Evolutionary conservation across 1,140 invertebrate species (phyloP).

Genomic region (Orussus abietinus): DNA sequence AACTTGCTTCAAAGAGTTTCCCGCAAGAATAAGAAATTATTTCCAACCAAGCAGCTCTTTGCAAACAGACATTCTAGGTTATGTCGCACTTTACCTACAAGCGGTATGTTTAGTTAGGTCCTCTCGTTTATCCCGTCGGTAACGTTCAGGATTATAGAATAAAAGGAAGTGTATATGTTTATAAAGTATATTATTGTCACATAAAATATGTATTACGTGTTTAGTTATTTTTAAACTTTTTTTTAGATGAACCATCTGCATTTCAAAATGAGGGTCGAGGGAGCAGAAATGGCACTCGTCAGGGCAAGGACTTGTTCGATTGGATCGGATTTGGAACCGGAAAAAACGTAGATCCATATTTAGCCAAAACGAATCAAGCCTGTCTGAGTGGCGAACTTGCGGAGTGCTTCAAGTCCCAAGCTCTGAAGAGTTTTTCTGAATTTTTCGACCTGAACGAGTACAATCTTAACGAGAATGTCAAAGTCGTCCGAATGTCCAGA

Average conservation of each 20-base stretch:
- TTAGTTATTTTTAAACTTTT: too few species aligned
- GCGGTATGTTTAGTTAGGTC: too few species aligned
- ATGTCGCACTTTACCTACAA: too few species aligned
- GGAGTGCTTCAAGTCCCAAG: slow-evolving; percentile 76
- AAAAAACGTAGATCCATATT: slow-evolving; percentile 69
- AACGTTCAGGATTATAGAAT: slow-evolving; percentile 1
- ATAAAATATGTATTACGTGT: too few species aligned
- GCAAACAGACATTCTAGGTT: too few species aligned
- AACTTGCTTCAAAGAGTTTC: too few species aligned
- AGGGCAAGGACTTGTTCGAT: slow-evolving; percentile 65
- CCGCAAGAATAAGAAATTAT: too few species aligned
- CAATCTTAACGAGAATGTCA: slow-evolving; percentile 64
- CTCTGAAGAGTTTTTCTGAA: slow-evolving; percentile 67
- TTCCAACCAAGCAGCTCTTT: too few species aligned
- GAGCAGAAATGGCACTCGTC: slow-evolving; percentile 34
- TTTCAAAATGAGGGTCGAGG: slow-evolving; percentile 19
- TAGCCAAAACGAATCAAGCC: slow-evolving; percentile 65
- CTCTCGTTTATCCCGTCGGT: slow-evolving; percentile 1
- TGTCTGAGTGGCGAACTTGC: slow-evolving; percentile 72
- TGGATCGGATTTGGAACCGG: slow-evolving; percentile 71
- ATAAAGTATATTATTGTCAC: slow-evolving; percentile 5
- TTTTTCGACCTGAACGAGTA: slow-evolving; percentile 63
- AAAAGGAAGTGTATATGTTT: neutral
- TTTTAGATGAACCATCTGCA: slow-evolving; percentile 22
- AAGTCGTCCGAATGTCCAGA: slow-evolving; percentile 63